Evolutionary conservation across 2,113 vertebrate species (phyloP).

Genomic region (Eclectus roratus): DNA sequence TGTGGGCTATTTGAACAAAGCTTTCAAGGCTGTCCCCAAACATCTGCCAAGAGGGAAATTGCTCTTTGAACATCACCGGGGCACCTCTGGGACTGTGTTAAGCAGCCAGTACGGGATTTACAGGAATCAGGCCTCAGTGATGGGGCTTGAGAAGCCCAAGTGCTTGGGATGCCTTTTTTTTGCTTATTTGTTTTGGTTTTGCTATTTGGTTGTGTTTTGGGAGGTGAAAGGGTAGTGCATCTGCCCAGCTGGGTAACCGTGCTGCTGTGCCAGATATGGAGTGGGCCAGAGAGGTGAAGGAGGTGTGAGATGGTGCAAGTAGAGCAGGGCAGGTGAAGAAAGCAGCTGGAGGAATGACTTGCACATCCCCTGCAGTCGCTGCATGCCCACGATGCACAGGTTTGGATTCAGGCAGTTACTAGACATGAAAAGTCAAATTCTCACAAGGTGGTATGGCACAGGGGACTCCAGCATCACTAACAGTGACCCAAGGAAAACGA

Average conservation of each 20-base stretch:
- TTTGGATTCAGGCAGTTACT: background rate
- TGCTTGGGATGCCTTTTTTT: background rate
- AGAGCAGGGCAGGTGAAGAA: background rate
- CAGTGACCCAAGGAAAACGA: background rate
- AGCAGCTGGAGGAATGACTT: rapidly evolving
- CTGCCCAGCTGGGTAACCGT: background rate
- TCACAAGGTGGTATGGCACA: background rate
- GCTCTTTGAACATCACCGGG: background rate
- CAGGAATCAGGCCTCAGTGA: background rate
- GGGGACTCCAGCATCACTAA: background rate
- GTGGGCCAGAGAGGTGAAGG: background rate
- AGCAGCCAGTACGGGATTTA: background rate
- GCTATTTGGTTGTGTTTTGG: background rate
- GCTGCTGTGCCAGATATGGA: background rate
- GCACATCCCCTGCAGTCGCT: background rate
- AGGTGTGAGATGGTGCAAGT: background rate
- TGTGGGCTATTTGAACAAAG: background rate
- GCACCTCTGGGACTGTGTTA: background rate
- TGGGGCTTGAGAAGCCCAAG: background rate
- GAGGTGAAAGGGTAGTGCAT: background rate
- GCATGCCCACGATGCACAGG: rapidly evolving
- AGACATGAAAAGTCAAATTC: background rate
- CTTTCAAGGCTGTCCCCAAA: background rate
- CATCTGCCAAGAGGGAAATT: background rate
- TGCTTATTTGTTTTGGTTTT: background rate